phyloP scores from a whole-genome alignment of 2,113 vertebrate species.

The Cromileptes altivelis region DNA sequence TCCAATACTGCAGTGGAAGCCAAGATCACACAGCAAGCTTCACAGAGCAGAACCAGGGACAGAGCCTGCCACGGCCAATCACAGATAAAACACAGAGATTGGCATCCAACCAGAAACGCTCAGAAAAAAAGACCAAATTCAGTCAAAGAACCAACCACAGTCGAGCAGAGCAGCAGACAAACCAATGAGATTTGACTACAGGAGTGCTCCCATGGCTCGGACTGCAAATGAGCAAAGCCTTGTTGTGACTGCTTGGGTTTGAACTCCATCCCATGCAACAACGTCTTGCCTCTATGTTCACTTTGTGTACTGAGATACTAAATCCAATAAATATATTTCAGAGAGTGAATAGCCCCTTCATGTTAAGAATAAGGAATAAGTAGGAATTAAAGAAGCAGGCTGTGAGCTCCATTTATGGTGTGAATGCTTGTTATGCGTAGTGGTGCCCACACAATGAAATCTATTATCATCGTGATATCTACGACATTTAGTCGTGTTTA shows the following conservation, averaged over 20 bases:
- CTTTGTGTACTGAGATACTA: neutral
- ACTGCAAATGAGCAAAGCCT: constrained; percentile 48
- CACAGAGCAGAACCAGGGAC: constrained; percentile 54
- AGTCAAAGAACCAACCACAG: constrained; percentile 33
- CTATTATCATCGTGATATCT: neutral
- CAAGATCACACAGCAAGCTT: constrained; percentile 54
- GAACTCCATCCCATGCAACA: neutral
- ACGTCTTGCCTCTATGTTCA: neutral
- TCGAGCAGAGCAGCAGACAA: constrained; percentile 5
- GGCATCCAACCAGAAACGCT: constrained; percentile 54
- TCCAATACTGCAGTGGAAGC: constrained; percentile 64
- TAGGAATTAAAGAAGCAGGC: constrained; percentile 7
- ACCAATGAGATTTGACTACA: constrained; percentile 42
- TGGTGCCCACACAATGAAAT: neutral
- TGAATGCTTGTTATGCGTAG: neutral
- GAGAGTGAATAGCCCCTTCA: neutral
- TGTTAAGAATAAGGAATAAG: neutral
- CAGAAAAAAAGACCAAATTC: constrained; percentile 29
- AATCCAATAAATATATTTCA: constrained; percentile 42
- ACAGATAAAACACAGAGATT: constrained; percentile 49
- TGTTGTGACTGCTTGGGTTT: constrained; percentile 1
- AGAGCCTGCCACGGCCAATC: constrained; percentile 53
- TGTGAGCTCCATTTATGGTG: neutral
- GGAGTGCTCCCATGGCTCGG: constrained; percentile 18
- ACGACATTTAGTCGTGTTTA: neutral